Evolutionary conservation across 2,888 invertebrate species (phyloP).

Genomic region (Cephonodes hylas): DNA sequence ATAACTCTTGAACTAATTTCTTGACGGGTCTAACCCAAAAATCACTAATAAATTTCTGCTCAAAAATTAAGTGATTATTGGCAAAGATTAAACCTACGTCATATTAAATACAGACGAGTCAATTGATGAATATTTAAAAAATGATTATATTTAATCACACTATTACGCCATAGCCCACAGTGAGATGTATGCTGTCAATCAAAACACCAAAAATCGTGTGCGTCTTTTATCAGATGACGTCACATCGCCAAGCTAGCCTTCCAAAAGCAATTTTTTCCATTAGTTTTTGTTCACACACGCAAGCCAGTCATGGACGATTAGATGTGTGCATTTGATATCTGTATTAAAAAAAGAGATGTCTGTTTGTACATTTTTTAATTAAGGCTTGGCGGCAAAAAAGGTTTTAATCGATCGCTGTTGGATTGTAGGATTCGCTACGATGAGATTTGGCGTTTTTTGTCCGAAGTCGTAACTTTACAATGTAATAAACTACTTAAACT

Average conservation of each 20-base stretch:
- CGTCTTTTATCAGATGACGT: conserved; percentile 6
- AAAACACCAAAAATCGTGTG: conserved; percentile 13
- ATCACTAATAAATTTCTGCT: too few relatives aligned
- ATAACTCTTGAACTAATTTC: too few relatives aligned
- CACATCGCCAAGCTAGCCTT: conserved; percentile 3
- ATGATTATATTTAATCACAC: neutral
- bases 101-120: neutral
- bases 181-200: conserved; percentile 20
- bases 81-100: too few relatives aligned
- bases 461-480: too few relatives aligned
- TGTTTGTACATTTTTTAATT: conserved; percentile 7
- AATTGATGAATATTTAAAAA: neutral
- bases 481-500: too few relatives aligned
- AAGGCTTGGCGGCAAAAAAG: neutral
- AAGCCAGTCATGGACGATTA: conserved; percentile 10
- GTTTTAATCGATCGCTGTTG: neutral
- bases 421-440: neutral
- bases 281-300: conserved; percentile 5
- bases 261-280: conserved; percentile 6
- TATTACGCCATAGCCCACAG: neutral
- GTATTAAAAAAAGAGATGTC: neutral
- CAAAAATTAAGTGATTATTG: too few relatives aligned
- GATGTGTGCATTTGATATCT: conserved; percentile 6
- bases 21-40: too few relatives aligned
- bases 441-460: neutral